phyloP scores from a whole-genome alignment of 2,888 invertebrate genomes.

The Agonopterix arenella region DNA sequence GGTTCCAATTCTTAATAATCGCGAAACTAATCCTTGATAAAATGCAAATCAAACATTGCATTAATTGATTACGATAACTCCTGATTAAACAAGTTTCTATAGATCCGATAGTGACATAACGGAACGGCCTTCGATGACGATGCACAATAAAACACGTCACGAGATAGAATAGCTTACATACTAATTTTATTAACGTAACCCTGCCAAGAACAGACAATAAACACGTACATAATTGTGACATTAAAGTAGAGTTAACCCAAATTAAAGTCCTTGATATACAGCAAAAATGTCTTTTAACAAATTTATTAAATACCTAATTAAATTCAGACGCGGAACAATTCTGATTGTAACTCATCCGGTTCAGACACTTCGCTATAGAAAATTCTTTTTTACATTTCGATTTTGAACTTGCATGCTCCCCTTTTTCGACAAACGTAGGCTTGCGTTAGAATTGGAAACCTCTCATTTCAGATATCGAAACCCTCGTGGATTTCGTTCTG shows the following conservation, averaged over 20 bases:
- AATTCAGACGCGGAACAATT: no score
- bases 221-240: no score
- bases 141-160: constrained; percentile 13
- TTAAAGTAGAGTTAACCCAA: no score
- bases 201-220: constrained; percentile 10
- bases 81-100: background rate
- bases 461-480: constrained; percentile 74
- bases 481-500: constrained; percentile 62
- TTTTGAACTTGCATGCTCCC: no score
- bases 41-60: background rate
- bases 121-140: constrained; percentile 13
- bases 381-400: no score
- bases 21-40: background rate
- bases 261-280: no score
- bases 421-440: constrained; percentile 26
- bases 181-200: constrained; percentile 10
- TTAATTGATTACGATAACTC: background rate
- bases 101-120: constrained; percentile 13
- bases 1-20: constrained; percentile 13
- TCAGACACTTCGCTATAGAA: no score
- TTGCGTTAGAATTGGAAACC: constrained; percentile 73
- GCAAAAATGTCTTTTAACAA: no score
- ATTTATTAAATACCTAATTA: no score
- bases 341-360: no score
- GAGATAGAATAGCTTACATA: constrained; percentile 5